These are phyloP conservation scores for Hydriomena furcata DNA, from an alignment of 2,888 invertebrate species.

Conservation along the genomic window DNA sequence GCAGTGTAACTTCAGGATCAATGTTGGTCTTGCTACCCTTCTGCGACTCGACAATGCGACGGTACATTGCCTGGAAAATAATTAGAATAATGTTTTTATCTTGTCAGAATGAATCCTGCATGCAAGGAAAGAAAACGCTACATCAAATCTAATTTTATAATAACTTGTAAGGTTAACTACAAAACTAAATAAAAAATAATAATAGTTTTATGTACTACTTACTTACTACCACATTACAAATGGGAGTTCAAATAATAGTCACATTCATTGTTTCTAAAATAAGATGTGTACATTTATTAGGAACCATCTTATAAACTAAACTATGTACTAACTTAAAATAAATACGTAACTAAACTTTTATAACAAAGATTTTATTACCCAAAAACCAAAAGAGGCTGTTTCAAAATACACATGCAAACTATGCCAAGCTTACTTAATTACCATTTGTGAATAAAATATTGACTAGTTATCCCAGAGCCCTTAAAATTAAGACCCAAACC, in stretches of 20 bases:
- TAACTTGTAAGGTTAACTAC: background rate
- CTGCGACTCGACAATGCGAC: constrained; percentile 91
- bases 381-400: constrained; percentile 83
- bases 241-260: background rate
- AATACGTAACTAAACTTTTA: constrained; percentile 21
- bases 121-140: constrained; percentile 8
- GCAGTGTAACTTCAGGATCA: constrained; percentile 95
- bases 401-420: constrained; percentile 66
- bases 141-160: background rate
- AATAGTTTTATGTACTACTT: background rate
- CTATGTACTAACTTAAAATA: constrained; percentile 8
- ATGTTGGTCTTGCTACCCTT: constrained; percentile 87
- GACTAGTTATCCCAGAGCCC: constrained; percentile 4
- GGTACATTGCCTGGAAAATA: constrained; percentile 89
- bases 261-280: background rate
- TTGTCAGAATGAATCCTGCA: constrained; percentile 5
- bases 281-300: no score
- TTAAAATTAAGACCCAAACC: constrained; percentile 9
- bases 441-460: background rate
- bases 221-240: background rate
- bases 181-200: background rate
- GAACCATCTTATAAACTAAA: no score
- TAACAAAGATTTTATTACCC: constrained; percentile 39
- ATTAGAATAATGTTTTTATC: background rate
- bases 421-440: constrained; percentile 49